Base-by-base conservation (phyloP, 2,113 vertebrate genomes). In the Saimiri boliviensis region DNA sequence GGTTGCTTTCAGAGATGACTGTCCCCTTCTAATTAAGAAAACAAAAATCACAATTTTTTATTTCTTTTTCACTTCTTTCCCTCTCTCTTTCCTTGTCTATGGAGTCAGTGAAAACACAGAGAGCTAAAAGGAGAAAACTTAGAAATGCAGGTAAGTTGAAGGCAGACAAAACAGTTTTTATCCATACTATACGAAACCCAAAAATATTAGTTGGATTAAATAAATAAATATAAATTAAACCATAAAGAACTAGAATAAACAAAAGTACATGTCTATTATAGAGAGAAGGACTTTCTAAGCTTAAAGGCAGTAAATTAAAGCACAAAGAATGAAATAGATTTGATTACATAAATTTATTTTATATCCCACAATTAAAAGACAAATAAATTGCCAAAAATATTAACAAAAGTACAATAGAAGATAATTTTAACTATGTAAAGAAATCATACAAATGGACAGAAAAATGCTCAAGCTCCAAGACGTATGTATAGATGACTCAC, bases 341-440 rank as follows among this genome's bases (percentile, higher is more conserved):
- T 83, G n/a, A 86, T 47, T 85, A 17, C 30, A 73, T 63, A 77
- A 32, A 86, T 89, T 89, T 56, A 21, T 81, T 54, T 93, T 85
- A 71, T 82, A 85, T 77, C 20, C 9, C 2, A 47, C 70, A 66
- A 20, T 89, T 86, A 76, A 92, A 81, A 63, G 32, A 25, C 47
- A 76, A 74, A 74, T 66, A 66, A 52, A 52, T 66, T 92, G 30
- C 9, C 71, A 86, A 88, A 84, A 80, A 92, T 68, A 89, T 85
- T 92, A 92, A 91, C 56, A 81, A 89, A 93, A 91, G 58, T 45
- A 86, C 74, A 56, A 81, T 77, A n/a, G 91, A 85, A 17, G 6
- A 60, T 81, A 7, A 32, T 68, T 93, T 91, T 80, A 81, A 47
- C 95, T 73, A 16, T 81, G 89, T 37, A 73, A 92, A 74, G 30